phyloP scores from a whole-genome alignment of 2,888 invertebrate species.

The Polydrusus pterygomalis region DNA sequence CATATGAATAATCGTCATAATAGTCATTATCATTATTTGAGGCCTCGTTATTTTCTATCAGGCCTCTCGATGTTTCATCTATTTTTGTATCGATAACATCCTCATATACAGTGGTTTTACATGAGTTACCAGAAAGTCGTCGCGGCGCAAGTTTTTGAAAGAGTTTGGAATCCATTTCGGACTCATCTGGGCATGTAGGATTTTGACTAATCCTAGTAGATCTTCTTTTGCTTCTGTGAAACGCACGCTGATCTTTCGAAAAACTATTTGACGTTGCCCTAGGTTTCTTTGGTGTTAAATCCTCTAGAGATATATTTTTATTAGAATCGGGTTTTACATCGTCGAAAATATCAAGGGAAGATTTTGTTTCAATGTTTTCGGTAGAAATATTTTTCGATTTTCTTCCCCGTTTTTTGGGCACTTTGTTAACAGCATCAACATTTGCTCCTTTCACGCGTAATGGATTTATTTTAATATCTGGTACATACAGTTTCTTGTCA shows the following conservation, averaged over 20 bases:
- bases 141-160: background rate
- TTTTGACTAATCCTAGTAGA: background rate
- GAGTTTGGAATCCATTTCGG: no score
- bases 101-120: background rate
- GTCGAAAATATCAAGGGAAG: background rate
- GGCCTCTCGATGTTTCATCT: no score
- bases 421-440: background rate
- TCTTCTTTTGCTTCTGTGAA: conserved; percentile 6
- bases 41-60: background rate
- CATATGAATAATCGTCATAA: background rate
- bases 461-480: background rate
- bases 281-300: conserved; percentile 1
- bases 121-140: background rate
- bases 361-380: background rate
- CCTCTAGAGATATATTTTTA: background rate
- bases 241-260: background rate
- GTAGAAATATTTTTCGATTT: background rate
- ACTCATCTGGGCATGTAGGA: background rate
- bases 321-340: background rate
- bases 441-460: background rate
- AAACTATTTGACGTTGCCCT: background rate
- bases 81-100: no score
- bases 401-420: background rate
- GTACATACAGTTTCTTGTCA: no score
- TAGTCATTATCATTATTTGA: background rate